Conservation (phyloP, 1,140 invertebrate species). For the Apis cerana region DNA sequence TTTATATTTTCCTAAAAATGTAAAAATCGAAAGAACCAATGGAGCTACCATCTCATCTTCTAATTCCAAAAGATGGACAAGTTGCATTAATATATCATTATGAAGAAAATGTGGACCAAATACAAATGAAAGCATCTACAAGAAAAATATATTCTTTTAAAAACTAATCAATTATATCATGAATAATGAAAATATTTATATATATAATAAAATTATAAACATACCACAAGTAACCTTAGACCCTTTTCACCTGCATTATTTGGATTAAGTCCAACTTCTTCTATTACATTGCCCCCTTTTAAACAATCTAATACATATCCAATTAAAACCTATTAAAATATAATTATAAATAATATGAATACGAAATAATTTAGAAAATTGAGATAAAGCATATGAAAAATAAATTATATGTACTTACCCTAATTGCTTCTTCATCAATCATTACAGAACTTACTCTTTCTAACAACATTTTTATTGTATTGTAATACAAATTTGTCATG, state of each 20-base stretch:
- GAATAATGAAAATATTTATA: not conserved
- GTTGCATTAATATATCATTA: constrained; percentile 89
- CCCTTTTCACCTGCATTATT: constrained; percentile 91
- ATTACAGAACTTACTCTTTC: constrained; percentile 97
- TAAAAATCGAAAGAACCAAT: constrained; percentile 90
- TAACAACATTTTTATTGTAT: constrained; percentile 96
- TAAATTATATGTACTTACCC: constrained; percentile 73
- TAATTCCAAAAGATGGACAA: constrained; percentile 89
- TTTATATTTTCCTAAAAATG: constrained; percentile 93
- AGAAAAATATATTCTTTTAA: constrained; percentile 32
- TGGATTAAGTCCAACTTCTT: constrained; percentile 89
- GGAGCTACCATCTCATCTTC: constrained; percentile 93
- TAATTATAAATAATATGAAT: constrained; percentile 5
- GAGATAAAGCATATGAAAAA: not conserved
- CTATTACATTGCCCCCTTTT: constrained; percentile 85
- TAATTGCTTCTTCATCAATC: constrained; percentile 94
- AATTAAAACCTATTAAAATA: constrained; percentile 74
- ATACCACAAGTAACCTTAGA: constrained; percentile 88
- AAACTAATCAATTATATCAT: constrained; percentile 9
- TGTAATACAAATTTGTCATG: constrained; percentile 97
- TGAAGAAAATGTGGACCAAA: constrained; percentile 96
- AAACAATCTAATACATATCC: constrained; percentile 84
- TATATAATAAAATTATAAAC: constrained; percentile 29
- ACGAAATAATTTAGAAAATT: constrained; percentile 2
- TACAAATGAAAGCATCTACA: constrained; percentile 90